phyloP scores from a whole-genome alignment of 2,888 invertebrate species.

The Anagyrus pseudococci region DNA sequence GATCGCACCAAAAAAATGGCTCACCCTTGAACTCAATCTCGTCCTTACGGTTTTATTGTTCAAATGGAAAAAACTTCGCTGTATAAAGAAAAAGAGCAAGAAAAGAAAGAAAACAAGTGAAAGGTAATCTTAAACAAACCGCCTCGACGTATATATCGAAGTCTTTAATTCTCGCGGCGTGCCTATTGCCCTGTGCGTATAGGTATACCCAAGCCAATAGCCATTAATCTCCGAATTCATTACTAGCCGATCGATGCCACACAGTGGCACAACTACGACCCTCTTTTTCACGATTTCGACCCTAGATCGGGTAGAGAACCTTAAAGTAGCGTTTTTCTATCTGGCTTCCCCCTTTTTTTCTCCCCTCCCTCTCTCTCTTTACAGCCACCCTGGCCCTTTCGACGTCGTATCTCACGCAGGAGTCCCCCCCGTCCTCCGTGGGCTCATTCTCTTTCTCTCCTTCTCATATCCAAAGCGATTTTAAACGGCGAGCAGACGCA shows the following conservation, averaged over 20 bases:
- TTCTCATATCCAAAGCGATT: conserved; percentile 29
- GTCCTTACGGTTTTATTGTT: no score
- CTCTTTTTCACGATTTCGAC: conserved; percentile 37
- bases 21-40: no score
- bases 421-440: no score
- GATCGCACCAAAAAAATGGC: no score
- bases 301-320: conserved; percentile 38
- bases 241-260: conserved; percentile 48
- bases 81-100: no score
- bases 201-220: no score
- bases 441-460: conserved; percentile 7
- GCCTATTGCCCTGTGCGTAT: no score
- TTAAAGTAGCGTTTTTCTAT: conserved; percentile 38
- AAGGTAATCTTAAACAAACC: conserved; percentile 26
- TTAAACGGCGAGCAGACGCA: conserved; percentile 36
- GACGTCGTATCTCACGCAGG: no score
- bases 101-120: conserved; percentile 23
- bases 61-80: no score
- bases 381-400: no score
- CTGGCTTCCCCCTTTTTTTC: conserved; percentile 24
- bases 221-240: conserved; percentile 56
- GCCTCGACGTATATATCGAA: no score
- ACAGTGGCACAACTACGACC: conserved; percentile 25
- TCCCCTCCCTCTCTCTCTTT: not conserved
- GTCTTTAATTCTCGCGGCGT: no score